Base-by-base conservation (phyloP, 2,888 invertebrate genomes). In the Aelia acuminata region DNA sequence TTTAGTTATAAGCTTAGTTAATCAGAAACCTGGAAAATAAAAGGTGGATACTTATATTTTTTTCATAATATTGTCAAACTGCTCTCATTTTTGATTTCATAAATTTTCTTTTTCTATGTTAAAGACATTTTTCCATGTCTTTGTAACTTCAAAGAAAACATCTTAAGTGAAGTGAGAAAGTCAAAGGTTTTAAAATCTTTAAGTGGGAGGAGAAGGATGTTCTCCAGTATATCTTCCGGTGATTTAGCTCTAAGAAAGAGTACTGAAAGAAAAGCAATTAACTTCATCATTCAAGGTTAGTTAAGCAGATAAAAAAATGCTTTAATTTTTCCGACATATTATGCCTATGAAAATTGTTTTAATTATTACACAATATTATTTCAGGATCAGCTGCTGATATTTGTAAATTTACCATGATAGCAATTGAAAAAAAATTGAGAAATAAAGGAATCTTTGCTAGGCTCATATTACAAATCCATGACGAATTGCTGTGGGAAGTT, bases 401-500 rank as follows among this genome's bases (percentile, higher is more conserved):
- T 88, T 94, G 93, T 92, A 94, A 94, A 91, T 90, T 91, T 53
- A 93, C 94, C 75, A 93, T 94, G 93, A 91, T 92, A 85, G 57
- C 87, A 63, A 91, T 92, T 1, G 91, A 90, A 48, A 89, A 89
- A 31, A 90, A 90, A 26, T 90, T 93, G 50, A 91, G 91, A n/a
- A 70, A 75, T 35, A 31, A 85, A 8, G 90, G 88, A 11, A 89
- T 91, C 11, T 89, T 87, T 53, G 90, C 90, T 22, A 91, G 89
- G n/a, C 92, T 94, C 88, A 90, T 93, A 91, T 92, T 94, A 91
- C 93, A 93, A 91, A 92, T 94, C 88, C 94, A 94, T 91, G 94
- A 94, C 91, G 94, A 94, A 91, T 92, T 94, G 50, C 92, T 94
- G 84, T 94, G 93, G 93, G 93, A 93, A 91, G 92, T 94, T 87